A percentile compares a stretch with the other conserved stretches of the same genome.
Evolutionary conservation across 2,113 vertebrate species (phyloP).

Genomic region (Sceloporus tristichus): DNA sequence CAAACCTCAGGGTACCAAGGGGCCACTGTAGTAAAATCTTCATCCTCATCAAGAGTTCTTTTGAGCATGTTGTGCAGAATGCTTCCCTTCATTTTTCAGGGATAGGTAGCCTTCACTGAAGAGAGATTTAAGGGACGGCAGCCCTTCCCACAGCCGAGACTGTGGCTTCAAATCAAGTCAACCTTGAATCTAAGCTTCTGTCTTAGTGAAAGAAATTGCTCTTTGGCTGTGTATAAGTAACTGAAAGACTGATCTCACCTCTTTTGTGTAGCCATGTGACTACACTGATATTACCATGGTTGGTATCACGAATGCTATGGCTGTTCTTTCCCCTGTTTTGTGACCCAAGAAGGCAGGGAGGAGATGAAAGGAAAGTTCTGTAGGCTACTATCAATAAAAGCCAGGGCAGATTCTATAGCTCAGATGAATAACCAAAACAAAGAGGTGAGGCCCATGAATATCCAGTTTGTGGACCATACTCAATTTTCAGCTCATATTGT

Average conservation of each 20-base stretch:
- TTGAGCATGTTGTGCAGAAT: background rate
- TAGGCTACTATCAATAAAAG: background rate
- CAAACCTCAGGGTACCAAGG: too few relatives aligned
- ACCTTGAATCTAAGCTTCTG: background rate
- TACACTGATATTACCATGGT: background rate
- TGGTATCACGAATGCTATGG: background rate
- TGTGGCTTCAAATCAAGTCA: background rate
- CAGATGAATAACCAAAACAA: background rate
- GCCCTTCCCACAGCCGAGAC: background rate
- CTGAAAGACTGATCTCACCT: background rate
- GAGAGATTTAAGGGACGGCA: background rate
- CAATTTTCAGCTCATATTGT: background rate
- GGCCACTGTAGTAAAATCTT: too few relatives aligned
- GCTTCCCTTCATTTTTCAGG: background rate
- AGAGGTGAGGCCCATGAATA: background rate
- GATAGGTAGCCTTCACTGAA: background rate
- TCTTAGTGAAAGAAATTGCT: background rate
- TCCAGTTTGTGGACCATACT: background rate
- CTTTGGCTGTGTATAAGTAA: background rate
- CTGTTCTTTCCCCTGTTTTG: background rate
- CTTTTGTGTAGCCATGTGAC: background rate
- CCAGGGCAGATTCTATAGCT: background rate
- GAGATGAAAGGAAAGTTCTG: background rate
- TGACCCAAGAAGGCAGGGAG: background rate
- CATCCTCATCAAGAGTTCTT: background rate